Conservation (phyloP, 53 echinoderm and acorn worm genomes). For the Astropecten irregularis region DNA sequence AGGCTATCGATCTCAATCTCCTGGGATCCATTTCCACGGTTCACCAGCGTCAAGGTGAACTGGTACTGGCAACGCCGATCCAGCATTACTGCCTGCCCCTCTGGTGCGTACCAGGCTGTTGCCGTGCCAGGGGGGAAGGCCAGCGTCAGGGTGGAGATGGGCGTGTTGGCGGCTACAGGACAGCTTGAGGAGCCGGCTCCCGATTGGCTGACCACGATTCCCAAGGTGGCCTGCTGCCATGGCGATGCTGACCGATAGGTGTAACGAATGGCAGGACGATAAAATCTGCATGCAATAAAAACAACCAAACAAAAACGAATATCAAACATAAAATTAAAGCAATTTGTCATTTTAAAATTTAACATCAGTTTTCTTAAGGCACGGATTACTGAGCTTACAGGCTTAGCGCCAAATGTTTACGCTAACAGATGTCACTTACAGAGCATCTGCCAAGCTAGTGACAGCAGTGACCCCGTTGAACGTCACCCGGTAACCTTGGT, state of each 20-base stretch:
- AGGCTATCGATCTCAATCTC: constrained; percentile 75
- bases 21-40: constrained; percentile 8
- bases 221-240: constrained; percentile 60
- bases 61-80: constrained; percentile 57
- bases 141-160: constrained; percentile 8
- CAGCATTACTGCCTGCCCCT: constrained; percentile 24
- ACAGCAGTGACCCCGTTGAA: constrained; percentile 65
- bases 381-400: no score
- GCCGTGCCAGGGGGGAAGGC: constrained; percentile 56
- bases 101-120: constrained; percentile 49
- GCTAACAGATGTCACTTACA: constrained; percentile 67
- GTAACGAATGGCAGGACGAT: constrained; percentile 62
- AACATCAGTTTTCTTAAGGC: no score
- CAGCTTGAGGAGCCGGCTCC: constrained; percentile 19
- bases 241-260: constrained; percentile 48
- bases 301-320: not conserved
- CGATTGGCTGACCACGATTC: constrained; percentile 10
- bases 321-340: no score
- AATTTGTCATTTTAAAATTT: no score
- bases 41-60: constrained; percentile 27
- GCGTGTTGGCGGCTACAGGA: constrained; percentile 10
- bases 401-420: no score
- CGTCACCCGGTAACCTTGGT: constrained; percentile 38
- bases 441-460: constrained; percentile 34
- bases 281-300: constrained; percentile 29